phyloP scores from a whole-genome alignment of 1,140 invertebrate genomes.

The Zophobas atratus region DNA sequence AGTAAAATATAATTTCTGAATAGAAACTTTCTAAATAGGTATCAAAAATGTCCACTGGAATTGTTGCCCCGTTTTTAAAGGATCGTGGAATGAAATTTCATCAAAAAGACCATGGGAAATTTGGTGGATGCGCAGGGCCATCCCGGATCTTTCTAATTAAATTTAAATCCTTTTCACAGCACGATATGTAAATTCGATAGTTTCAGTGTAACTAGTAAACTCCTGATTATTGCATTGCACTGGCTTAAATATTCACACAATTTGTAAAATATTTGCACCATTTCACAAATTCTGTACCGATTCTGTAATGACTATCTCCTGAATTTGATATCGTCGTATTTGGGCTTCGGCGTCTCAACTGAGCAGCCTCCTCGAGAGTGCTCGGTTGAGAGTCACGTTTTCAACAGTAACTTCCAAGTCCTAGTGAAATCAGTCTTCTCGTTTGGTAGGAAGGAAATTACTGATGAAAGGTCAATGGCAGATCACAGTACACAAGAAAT shows the following conservation, averaged over 20 bases:
- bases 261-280: constrained; percentile 46
- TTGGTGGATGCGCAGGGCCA: constrained; percentile 38
- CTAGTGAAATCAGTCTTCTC: constrained; percentile 33
- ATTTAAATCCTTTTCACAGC: constrained; percentile 60
- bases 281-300: constrained; percentile 31
- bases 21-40: constrained; percentile 37
- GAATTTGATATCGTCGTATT: constrained; percentile 34
- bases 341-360: constrained; percentile 22
- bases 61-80: constrained; percentile 55
- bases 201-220: constrained; percentile 22
- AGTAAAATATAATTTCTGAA: constrained; percentile 45
- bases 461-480: constrained; percentile 16
- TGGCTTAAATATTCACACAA: constrained; percentile 46
- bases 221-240: constrained; percentile 57
- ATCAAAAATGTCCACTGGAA: constrained; percentile 55
- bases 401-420: constrained; percentile 25
- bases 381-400: constrained; percentile 8
- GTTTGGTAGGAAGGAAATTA: constrained; percentile 5
- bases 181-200: constrained; percentile 66
- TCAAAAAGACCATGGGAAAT: constrained; percentile 22
- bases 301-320: constrained; percentile 33
- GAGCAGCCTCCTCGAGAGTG: not conserved
- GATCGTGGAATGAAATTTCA: constrained; percentile 53
- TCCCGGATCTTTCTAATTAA: constrained; percentile 39
- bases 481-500: constrained; percentile 34